phyloP scores from a whole-genome alignment of 2,797 vertebrate genomes.

The Typhlichthys eigenmanni region DNA sequence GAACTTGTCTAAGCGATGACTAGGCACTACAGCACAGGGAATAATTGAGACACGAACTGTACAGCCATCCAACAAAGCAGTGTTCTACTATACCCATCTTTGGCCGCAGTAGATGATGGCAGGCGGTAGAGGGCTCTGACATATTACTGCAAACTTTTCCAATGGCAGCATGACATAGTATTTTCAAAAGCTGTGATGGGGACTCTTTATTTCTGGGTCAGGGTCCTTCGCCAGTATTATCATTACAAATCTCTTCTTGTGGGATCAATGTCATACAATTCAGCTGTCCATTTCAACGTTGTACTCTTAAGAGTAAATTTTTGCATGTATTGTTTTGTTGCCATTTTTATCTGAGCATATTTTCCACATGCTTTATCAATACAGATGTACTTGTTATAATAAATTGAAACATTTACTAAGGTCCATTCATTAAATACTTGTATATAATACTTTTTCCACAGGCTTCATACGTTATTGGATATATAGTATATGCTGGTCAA shows the following conservation, averaged over 20 bases:
- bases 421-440: too few relatives aligned
- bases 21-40: constrained; percentile 58
- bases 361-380: too few relatives aligned
- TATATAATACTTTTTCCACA: too few relatives aligned
- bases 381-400: too few relatives aligned
- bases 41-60: constrained; percentile 65
- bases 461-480: background rate
- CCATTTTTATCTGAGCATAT: too few relatives aligned
- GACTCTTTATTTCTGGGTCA: background rate
- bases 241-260: background rate
- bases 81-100: constrained; percentile 38
- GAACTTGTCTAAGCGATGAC: constrained; percentile 76
- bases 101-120: constrained; percentile 27
- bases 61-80: constrained; percentile 57
- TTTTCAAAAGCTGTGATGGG: constrained; percentile 18
- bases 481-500: constrained; percentile 11
- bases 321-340: too few relatives aligned
- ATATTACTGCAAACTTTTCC: constrained; percentile 46
- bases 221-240: background rate
- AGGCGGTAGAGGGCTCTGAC: constrained; percentile 20
- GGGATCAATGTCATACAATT: too few relatives aligned
- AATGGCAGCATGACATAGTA: constrained; percentile 23
- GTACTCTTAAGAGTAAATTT: too few relatives aligned
- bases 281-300: too few relatives aligned
- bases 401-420: too few relatives aligned